Evolutionary conservation across 2,113 vertebrate genomes (phyloP).

Genomic region (Gallinago media): DNA sequence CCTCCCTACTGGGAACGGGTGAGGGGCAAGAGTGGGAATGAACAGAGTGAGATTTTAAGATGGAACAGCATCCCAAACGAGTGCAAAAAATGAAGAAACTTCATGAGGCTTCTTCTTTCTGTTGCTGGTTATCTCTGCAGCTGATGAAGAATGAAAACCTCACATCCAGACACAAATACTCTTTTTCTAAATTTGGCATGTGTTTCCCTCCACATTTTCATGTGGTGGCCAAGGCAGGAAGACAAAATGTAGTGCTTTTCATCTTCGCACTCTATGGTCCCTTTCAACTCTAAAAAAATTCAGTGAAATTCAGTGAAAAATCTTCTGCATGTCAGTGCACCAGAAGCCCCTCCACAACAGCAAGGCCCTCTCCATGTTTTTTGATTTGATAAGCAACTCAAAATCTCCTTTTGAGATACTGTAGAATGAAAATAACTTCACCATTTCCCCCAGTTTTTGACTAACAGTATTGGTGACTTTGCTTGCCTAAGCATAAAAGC

Average conservation of each 20-base stretch:
- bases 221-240: not conserved
- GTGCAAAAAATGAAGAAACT: not conserved
- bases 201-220: not conserved
- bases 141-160: not conserved
- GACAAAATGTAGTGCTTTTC: not conserved
- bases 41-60: not conserved
- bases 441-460: not conserved
- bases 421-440: not conserved
- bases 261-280: not conserved
- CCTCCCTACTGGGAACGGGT: not conserved
- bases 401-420: not conserved
- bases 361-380: not conserved
- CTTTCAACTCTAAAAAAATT: no score
- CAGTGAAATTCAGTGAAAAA: no score
- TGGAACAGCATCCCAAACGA: not conserved
- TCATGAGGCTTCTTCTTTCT: not conserved
- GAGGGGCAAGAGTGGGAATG: not conserved
- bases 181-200: not conserved
- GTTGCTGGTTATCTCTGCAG: not conserved
- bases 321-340: not conserved
- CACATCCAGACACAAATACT: not conserved
- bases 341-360: not conserved
- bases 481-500: not conserved
- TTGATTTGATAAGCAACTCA: not conserved
- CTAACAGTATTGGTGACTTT: not conserved